Conservation (phyloP, 92 coral and sea anemone genomes). For the Parazoanthus darwini region DNA sequence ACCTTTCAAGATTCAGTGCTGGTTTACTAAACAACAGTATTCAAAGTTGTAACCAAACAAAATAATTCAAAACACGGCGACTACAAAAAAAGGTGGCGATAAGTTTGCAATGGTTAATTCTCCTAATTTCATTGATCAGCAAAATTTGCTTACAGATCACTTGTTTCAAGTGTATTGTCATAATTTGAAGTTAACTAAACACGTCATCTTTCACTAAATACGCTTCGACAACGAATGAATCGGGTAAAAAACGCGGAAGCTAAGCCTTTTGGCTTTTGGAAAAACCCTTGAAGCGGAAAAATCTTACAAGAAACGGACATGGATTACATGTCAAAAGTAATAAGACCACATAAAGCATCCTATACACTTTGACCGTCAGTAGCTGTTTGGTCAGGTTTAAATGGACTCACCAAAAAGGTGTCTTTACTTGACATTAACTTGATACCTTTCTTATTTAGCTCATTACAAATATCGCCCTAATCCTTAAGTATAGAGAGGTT, state of each 20-base stretch:
- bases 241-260: neutral
- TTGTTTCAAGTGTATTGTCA: constrained; percentile 16
- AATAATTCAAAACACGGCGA: too few relatives aligned
- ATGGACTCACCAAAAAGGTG: too few relatives aligned
- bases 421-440: too few relatives aligned
- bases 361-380: too few relatives aligned
- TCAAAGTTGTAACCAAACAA: neutral
- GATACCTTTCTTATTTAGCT: too few relatives aligned
- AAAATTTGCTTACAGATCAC: constrained; percentile 15
- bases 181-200: neutral
- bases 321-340: neutral
- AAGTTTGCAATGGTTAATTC: neutral
- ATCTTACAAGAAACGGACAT: neutral
- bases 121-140: constrained; percentile 4
- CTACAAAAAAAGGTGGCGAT: neutral
- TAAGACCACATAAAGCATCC: too few relatives aligned
- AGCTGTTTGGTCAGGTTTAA: too few relatives aligned
- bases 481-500: too few relatives aligned
- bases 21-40: neutral
- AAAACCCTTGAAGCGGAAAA: neutral
- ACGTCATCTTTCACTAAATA: neutral
- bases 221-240: neutral
- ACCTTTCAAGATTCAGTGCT: neutral
- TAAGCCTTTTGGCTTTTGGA: neutral
- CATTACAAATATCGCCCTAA: too few relatives aligned